phyloP scores from a whole-genome alignment of 2,797 vertebrate genomes.

The Esox lucius region DNA sequence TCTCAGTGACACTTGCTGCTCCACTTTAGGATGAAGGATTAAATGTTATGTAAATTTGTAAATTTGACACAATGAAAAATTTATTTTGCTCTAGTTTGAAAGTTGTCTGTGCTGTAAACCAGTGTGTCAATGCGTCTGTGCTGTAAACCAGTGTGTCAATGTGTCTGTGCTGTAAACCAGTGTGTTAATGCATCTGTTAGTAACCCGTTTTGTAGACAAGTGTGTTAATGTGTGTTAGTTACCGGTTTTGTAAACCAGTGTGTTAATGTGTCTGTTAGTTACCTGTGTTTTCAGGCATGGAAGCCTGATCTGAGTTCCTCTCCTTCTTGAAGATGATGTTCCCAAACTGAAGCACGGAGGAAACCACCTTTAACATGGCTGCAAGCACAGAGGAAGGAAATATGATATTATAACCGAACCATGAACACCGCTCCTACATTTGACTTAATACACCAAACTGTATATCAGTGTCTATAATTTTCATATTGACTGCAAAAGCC shows the following conservation, averaged over 20 bases:
- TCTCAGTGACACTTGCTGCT: slow-evolving; percentile 25
- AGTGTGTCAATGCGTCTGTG: slow-evolving; percentile 2
- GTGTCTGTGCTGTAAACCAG: neutral
- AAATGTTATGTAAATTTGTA: too few relatives aligned
- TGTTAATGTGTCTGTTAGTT: slow-evolving; percentile 14
- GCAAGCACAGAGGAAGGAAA: slow-evolving; percentile 36
- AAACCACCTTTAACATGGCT: slow-evolving; percentile 98
- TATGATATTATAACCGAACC: slow-evolving; percentile 2
- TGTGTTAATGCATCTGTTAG: slow-evolving; percentile 1
- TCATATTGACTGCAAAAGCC: neutral
- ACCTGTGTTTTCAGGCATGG: slow-evolving; percentile 99
- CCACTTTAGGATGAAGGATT: neutral
- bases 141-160: neutral
- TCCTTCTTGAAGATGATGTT: slow-evolving; percentile 98
- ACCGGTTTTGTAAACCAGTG: neutral
- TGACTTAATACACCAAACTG: neutral
- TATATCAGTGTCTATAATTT: neutral
- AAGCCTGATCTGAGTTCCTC: slow-evolving; percentile 96
- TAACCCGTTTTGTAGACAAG: slow-evolving; percentile 64
- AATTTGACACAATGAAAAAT: neutral
- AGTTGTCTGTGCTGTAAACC: neutral
- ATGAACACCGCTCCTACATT: neutral
- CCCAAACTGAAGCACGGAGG: slow-evolving; percentile 96
- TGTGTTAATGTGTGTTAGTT: slow-evolving; percentile 14
- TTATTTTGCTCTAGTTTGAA: neutral